Base-by-base conservation (phyloP, 2,113 vertebrate species). In the Toxotes jaculatrix region DNA sequence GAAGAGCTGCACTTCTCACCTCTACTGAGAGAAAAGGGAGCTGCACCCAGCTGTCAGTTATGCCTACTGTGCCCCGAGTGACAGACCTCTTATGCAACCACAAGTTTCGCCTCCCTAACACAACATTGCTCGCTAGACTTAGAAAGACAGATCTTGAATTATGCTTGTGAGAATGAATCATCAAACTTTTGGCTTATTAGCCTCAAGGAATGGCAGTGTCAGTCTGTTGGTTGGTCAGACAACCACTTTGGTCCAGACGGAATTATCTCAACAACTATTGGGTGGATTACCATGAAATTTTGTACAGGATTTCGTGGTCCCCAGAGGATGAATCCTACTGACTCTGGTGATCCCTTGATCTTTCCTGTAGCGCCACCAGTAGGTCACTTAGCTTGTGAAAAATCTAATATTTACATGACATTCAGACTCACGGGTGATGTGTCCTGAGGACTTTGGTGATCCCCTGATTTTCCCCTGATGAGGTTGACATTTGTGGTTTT, bases 1-100 rank as follows among this genome's bases (percentile, higher is more conserved):
- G 68, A 85, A 62, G 76, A 69, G 77, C 49, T 65, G 75, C 70
- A 72, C 77, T 82, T 85, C 75, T 80, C 85, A 74, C 74, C 72
- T 75, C 80, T 21, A 7, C 63, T 80, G 74, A 71, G 73, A 74
- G 64, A 79, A 62, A 27, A 27, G 34, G 1, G 74, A 77, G 57
- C 70, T 69, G 56, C 60, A 63, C 49, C 38, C 68, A 72, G 64
- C 82, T 86, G 83, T 85, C 85, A 70, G 59, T 74, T 55, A 49
- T 60, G 32, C 77, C 72, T 40, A 2, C 53, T 63, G 61, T 2
- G 10, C 72, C 63, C 68, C 67, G 12, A 74, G 53, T 79, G 75
- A 85, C 63, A 74, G 70, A 70, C 40, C 55, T 47, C 45, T 84
- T 81, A 83, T 66, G 62, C 55, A 82, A 82, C 67, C 45, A 67